Conservation (phyloP, 2,797 vertebrate genomes). For the Bradypodion ventrale region DNA sequence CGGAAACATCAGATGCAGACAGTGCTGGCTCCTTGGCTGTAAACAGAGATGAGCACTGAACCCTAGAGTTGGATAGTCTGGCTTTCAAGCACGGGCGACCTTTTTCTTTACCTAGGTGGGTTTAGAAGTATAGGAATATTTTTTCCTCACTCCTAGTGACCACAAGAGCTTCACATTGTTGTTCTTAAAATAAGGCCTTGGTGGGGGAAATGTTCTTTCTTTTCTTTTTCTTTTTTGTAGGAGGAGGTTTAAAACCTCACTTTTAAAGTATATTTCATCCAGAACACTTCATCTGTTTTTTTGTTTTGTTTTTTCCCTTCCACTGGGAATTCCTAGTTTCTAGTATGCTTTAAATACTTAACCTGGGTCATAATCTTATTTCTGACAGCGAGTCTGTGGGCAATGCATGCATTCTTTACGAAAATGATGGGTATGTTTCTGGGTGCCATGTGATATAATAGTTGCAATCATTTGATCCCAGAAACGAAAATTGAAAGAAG, state of each 20-base stretch:
- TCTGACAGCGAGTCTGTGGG: not conserved
- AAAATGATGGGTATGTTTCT: not conserved
- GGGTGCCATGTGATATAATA: not conserved
- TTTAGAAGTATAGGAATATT: too few species aligned
- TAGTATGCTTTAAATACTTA: not conserved
- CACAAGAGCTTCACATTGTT: too few species aligned
- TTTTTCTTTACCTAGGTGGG: too few species aligned
- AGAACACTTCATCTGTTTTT: not conserved
- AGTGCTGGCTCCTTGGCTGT: too few species aligned
- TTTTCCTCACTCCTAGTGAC: too few species aligned
- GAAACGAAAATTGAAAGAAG: slow-evolving; percentile 86
- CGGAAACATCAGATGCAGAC: too few species aligned
- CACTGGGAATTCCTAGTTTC: not conserved
- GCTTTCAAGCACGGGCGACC: too few species aligned
- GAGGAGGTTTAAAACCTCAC: not conserved
- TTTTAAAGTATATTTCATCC: not conserved
- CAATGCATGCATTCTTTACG: too few species aligned
- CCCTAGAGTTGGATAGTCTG: too few species aligned
- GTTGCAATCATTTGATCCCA: slow-evolving; percentile 64
- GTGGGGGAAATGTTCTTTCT: not conserved
- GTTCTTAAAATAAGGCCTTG: not conserved
- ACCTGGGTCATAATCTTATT: slow-evolving; percentile 33
- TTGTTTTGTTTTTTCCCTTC: too few species aligned
- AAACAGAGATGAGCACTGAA: too few species aligned
- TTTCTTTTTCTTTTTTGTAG: not conserved